These are phyloP conservation scores for Agrotis segetum DNA, from an alignment of 2,888 invertebrate species.

Conservation along the genomic window DNA sequence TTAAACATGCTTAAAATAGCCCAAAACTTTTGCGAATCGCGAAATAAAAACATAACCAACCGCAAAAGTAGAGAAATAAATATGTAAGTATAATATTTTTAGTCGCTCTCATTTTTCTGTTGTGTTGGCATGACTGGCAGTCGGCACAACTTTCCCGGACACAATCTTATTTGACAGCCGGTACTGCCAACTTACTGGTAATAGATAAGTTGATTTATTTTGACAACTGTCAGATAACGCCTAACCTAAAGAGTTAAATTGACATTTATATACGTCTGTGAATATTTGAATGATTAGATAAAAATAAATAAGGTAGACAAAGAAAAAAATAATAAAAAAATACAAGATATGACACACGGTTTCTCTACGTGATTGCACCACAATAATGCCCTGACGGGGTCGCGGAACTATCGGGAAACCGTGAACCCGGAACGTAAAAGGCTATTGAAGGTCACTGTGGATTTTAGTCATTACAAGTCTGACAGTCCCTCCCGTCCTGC, in stretches of 20 bases:
- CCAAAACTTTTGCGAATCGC: too few relatives aligned
- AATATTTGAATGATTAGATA: not conserved
- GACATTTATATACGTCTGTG: slow-evolving; percentile 6
- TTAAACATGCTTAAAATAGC: too few relatives aligned
- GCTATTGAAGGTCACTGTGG: too few relatives aligned
- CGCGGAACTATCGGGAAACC: too few relatives aligned
- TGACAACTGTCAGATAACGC: not conserved
- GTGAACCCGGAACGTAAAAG: too few relatives aligned
- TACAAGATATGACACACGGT: too few relatives aligned
- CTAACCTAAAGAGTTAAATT: slow-evolving; percentile 1
- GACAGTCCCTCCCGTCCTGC: too few relatives aligned
- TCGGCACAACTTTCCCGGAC: slow-evolving; percentile 3
- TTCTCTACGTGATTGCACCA: too few relatives aligned
- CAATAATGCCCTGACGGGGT: too few relatives aligned
- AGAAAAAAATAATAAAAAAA: too few relatives aligned
- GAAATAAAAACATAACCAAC: too few relatives aligned
- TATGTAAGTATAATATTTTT: not conserved
- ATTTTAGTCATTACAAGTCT: too few relatives aligned
- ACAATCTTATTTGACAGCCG: slow-evolving; percentile 29
- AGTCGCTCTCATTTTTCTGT: not conserved
- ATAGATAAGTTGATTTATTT: slow-evolving; percentile 36
- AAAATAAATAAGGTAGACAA: not conserved
- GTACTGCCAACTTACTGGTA: slow-evolving; percentile 23
- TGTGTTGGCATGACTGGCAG: slow-evolving; percentile 29
- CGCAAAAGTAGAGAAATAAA: not conserved